These are phyloP conservation scores for Calliphora vicina DNA, from an alignment of 1,140 invertebrate genomes.

Conservation along the genomic window DNA sequence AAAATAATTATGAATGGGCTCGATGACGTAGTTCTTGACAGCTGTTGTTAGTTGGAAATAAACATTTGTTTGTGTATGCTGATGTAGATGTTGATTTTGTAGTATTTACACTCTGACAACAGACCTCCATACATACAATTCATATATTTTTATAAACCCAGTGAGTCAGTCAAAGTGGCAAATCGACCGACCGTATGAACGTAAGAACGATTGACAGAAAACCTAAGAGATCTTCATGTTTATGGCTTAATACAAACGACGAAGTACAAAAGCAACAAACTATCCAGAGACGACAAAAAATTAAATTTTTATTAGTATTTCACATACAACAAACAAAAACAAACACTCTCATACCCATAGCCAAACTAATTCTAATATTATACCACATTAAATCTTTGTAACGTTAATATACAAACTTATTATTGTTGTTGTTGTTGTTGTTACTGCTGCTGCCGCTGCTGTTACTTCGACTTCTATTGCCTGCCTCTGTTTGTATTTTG, in stretches of 20 bases:
- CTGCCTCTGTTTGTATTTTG: background rate
- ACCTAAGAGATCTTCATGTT: background rate
- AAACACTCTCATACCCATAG: no score
- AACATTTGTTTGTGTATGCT: conserved; percentile 1
- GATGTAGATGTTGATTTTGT: background rate
- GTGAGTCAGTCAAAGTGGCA: background rate
- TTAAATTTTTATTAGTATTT: no score
- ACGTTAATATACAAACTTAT: background rate
- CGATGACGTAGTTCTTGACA: conserved; percentile 29
- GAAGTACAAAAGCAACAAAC: background rate
- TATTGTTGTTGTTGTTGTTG: background rate
- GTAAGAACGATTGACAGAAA: no score
- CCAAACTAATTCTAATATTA: no score
- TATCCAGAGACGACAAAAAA: background rate
- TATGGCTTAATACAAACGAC: conserved; percentile 8
- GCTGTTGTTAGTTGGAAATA: conserved; percentile 22
- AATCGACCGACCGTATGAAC: background rate
- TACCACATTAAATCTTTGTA: no score
- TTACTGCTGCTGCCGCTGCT: background rate
- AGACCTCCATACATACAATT: no score
- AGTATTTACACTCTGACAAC: background rate
- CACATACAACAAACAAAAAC: no score
- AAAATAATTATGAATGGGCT: conserved; percentile 26
- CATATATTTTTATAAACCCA: no score
- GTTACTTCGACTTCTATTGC: background rate